phyloP scores from a whole-genome alignment of 2,113 vertebrate species.

The Pyxicephalus adspersus region DNA sequence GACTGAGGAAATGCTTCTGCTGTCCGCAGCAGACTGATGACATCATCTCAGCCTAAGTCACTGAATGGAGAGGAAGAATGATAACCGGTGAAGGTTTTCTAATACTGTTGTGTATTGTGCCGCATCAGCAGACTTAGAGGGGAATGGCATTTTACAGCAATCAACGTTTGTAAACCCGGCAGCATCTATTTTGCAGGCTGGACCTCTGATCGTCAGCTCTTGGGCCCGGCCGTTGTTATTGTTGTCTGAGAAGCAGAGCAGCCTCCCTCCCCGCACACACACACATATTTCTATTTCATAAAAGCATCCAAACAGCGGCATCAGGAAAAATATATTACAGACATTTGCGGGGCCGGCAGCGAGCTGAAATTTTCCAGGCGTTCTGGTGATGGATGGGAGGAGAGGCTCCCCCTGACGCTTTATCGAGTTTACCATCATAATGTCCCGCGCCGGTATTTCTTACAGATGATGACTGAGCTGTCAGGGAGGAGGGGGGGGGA shows the following conservation, averaged over 20 bases:
- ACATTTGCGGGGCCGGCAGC: constrained; percentile 99
- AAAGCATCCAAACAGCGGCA: constrained; percentile 71
- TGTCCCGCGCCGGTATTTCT: constrained; percentile 91
- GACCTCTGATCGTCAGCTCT: constrained; percentile 2
- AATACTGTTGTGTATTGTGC: no score
- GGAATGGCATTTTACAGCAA: no score
- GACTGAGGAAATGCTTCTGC: no score
- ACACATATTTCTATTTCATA: constrained; percentile 67
- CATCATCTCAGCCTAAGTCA: no score
- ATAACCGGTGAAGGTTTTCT: no score
- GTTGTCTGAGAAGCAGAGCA: no score
- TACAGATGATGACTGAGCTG: constrained; percentile 87
- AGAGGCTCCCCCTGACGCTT: constrained; percentile 90
- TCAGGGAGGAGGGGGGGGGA: constrained; percentile 75
- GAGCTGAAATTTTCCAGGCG: constrained; percentile 60
- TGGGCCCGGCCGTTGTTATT: background rate
- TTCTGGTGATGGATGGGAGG: constrained; percentile 88
- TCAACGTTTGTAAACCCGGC: no score
- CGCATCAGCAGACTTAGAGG: no score
- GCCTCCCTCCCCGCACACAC: background rate
- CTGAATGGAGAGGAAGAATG: no score
- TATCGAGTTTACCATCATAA: constrained; percentile 99
- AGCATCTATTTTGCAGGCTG: no score
- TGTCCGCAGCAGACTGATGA: no score
- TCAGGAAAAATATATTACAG: constrained; percentile 89